A percentile compares a stretch with the other conserved stretches of the same genome.
These are phyloP conservation scores for Limnothrissa miodon DNA, from an alignment of 2,113 vertebrate species.

Conservation along the genomic window DNA sequence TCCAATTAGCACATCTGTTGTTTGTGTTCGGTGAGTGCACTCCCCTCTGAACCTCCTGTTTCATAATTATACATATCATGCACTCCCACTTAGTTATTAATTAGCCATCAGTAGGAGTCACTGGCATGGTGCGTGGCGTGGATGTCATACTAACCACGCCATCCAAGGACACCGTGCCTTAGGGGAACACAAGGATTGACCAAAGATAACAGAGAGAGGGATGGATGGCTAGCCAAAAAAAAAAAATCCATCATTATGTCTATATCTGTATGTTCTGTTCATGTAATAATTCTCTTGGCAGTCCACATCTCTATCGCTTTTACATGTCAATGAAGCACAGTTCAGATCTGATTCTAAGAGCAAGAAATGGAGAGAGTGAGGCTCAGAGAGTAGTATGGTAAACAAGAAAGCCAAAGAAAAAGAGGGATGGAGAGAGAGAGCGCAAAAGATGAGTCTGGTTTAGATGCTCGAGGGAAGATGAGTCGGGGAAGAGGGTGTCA, in stretches of 20 bases:
- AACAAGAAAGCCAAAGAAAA: not conserved
- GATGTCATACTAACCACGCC: not conserved
- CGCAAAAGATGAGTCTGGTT: not conserved
- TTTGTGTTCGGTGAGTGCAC: not conserved
- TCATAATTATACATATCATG: conserved; percentile 4
- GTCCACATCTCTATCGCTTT: too few species aligned
- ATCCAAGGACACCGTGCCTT: not conserved
- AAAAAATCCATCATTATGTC: too few species aligned
- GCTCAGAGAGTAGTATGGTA: not conserved
- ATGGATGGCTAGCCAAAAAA: not conserved
- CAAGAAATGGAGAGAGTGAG: not conserved
- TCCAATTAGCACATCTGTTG: not conserved
- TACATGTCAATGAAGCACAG: too few species aligned
- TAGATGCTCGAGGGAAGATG: not conserved
- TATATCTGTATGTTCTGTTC: too few species aligned
- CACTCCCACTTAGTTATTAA: not conserved
- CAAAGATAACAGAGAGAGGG: not conserved
- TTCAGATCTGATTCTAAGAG: not conserved
- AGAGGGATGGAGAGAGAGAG: not conserved
- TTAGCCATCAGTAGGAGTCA: not conserved
- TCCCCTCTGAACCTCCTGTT: conserved; percentile 1
- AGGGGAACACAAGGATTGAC: not conserved
- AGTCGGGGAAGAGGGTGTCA: not conserved
- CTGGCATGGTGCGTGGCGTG: not conserved
- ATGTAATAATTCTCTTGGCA: too few species aligned